These are phyloP conservation scores for Corythornis leucogaster DNA, from an alignment of 2,797 vertebrate genomes.

Conservation along the genomic window DNA sequence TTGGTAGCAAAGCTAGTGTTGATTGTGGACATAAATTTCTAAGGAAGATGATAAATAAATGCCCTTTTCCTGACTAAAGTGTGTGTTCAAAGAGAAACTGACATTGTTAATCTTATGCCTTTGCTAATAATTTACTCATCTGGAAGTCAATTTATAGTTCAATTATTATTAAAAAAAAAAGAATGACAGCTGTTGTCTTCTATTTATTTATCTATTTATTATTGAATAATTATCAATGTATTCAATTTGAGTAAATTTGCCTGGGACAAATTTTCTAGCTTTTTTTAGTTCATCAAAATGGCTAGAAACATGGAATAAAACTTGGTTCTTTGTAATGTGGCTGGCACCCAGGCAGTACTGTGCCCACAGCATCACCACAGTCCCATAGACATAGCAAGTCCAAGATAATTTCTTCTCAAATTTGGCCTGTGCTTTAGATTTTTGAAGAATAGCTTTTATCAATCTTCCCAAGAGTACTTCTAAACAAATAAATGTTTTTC, in stretches of 20 bases:
- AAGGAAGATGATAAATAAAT: not conserved
- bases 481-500: conserved; percentile 42
- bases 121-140: not conserved
- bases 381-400: not conserved
- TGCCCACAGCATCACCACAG: not conserved
- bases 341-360: not conserved
- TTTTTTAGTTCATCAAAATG: not conserved
- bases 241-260: not conserved
- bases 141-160: not conserved
- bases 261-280: not conserved
- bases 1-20: not conserved
- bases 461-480: not conserved
- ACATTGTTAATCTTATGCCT: not conserved
- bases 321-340: not conserved
- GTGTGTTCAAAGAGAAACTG: not conserved
- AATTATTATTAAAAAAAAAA: not conserved
- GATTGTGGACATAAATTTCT: not conserved
- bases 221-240: not conserved
- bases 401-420: not conserved
- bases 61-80: not conserved
- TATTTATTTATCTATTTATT: not conserved
- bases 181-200: not conserved
- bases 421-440: not conserved
- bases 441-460: conserved; percentile 30
- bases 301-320: not conserved